Percentiles rank a stretch among this genome's conserved stretches.
These are phyloP conservation scores for Cheilosia soror DNA, from an alignment of 2,888 invertebrate species.

Conservation along the genomic window DNA sequence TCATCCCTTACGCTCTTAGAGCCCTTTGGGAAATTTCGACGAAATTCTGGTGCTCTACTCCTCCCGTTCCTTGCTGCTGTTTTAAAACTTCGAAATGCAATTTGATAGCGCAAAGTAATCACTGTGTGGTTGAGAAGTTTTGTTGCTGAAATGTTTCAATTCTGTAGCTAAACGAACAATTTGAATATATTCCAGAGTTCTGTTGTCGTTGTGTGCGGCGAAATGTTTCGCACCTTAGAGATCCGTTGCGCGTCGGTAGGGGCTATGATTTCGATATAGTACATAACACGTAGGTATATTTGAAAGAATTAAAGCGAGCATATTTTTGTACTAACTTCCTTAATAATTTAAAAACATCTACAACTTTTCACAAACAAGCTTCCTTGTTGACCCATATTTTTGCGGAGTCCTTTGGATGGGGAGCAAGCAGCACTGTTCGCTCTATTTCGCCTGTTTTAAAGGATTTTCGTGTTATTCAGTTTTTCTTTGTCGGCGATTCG, in stretches of 20 bases:
- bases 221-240: conserved; percentile 49
- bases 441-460: conserved; percentile 34
- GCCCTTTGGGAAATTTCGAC: conserved; percentile 68
- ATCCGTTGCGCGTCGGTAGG: background rate
- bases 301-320: conserved; percentile 40
- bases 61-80: conserved; percentile 12
- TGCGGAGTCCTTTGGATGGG: conserved; percentile 28
- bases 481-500: conserved; percentile 26
- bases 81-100: conserved; percentile 70
- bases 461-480: conserved; percentile 50
- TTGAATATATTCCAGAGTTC: conserved; percentile 63
- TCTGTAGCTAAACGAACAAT: conserved; percentile 58
- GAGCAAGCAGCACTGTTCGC: background rate
- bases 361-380: conserved; percentile 42
- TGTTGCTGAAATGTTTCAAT: conserved; percentile 70
- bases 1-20: conserved; percentile 30
- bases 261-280: background rate
- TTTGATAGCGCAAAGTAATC: conserved; percentile 73
- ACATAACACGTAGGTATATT: background rate
- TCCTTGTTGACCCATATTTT: conserved; percentile 43
- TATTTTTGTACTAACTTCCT: conserved; percentile 22
- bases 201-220: conserved; percentile 36
- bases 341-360: conserved; percentile 37
- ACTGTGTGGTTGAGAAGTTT: conserved; percentile 66
- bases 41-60: conserved; percentile 37